phyloP scores from a whole-genome alignment of 2,888 invertebrate species.

The Arctia plantaginis region DNA sequence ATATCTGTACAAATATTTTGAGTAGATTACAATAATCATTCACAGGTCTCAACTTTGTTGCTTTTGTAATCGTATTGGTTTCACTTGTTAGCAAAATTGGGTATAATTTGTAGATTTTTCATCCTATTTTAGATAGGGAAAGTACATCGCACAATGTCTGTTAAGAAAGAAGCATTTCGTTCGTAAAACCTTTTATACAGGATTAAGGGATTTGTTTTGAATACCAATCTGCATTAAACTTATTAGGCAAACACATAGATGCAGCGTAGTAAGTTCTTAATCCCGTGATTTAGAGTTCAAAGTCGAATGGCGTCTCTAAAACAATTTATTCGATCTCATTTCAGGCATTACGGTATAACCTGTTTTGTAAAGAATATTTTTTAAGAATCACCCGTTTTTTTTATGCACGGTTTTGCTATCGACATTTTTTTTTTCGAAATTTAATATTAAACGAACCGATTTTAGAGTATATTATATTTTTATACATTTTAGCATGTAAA shows the following conservation, averaged over 20 bases:
- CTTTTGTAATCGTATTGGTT: constrained; percentile 1
- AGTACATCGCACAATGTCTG: constrained; percentile 17
- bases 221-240: constrained; percentile 52
- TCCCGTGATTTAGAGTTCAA: not conserved
- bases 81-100: not conserved
- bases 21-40: constrained; percentile 7
- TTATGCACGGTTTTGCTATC: constrained; percentile 12
- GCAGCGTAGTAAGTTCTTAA: constrained; percentile 14
- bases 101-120: constrained; percentile 6
- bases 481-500: not conserved
- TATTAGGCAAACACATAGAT: constrained; percentile 27
- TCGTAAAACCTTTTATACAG: constrained; percentile 37
- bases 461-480: not conserved
- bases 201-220: constrained; percentile 50
- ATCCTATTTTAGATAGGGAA: constrained; percentile 1
- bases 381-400: constrained; percentile 18
- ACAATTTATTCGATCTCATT: constrained; percentile 30
- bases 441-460: not conserved
- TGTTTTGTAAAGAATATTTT: constrained; percentile 37
- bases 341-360: constrained; percentile 43
- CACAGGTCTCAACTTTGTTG: not conserved
- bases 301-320: not conserved
- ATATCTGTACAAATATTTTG: constrained; percentile 8
- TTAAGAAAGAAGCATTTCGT: constrained; percentile 33
- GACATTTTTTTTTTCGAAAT: not conserved